Evolutionary conservation across 2,888 invertebrate genomes (phyloP), one percentile per base, ranked within the genome.

Genomic region (Gari tellinella): DNA sequence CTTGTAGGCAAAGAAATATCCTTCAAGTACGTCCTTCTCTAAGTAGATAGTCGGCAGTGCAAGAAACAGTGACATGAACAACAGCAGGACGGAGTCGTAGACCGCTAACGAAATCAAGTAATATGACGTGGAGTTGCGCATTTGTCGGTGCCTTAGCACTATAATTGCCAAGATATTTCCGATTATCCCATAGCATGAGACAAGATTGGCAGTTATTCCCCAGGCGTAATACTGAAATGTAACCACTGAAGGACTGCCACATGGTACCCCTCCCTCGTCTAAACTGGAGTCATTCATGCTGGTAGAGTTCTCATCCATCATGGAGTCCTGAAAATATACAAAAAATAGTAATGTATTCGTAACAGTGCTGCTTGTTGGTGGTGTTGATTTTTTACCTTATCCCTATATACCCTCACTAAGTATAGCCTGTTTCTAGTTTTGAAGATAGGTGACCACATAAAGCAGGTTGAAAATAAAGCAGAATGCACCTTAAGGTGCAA

Each of bases 91-190:
- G 14, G 97, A 97, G 93, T 99, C 99, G 92, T 97, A 97, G 85
- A 97, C 94, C 25, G 99, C 98, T 85, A 99, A 94, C 5, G 97
- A 98, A 81, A 97, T 96, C 72, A 99, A 94, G 89, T 98, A 94
- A 92, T 97, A 97, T 93, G 98, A 98, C 90, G 98, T 97, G 90
- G 98, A 97, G 69, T 97, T 97, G 88, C 96, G 95, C 98, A 99
- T 98, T 92, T 97, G 97, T 63, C 97, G 94, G 68, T 88, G 86
- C 41, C 85, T 79, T 31, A 91, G 82, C 2, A 91, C 91, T n/a
- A 88, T 81, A n/a, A 91, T 88, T 12, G 91, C 87, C 25, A 91
- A 64, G 14, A 87, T 78, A 72, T 91, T 91, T 7, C 90, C 91
- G 3, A 91, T 64, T 8, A 91, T 72, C 21, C 91, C 91, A 19